phyloP scores from a whole-genome alignment of 1,140 invertebrate genomes.

The Meloidogyne hapla region DNA sequence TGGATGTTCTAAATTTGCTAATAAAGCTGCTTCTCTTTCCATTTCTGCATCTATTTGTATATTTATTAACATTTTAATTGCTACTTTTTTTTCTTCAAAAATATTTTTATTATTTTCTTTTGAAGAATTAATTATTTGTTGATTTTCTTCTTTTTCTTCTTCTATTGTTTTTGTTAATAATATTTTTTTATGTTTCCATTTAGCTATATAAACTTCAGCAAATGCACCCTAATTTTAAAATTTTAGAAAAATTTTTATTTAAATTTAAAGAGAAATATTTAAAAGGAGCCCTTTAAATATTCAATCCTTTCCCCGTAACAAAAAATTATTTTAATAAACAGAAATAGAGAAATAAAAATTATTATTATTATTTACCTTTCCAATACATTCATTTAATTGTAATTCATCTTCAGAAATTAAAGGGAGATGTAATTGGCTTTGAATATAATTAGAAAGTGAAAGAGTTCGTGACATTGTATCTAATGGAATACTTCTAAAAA shows the following conservation, averaged over 20 bases:
- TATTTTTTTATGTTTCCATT: slow-evolving; percentile 32
- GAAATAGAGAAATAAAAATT: neutral
- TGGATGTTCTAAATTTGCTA: slow-evolving; percentile 42
- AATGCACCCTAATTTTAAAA: slow-evolving; percentile 42
- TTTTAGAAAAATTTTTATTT: neutral
- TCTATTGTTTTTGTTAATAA: neutral
- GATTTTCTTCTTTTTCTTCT: neutral
- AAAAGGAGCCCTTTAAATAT: too few relatives aligned
- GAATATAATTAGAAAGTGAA: slow-evolving; percentile 33
- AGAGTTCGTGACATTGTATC: slow-evolving; percentile 38
- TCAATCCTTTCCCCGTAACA: too few relatives aligned
- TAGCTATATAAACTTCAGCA: slow-evolving; percentile 46
- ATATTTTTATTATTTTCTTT: neutral
- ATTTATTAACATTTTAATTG: slow-evolving; percentile 45
- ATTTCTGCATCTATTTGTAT: slow-evolving; percentile 43
- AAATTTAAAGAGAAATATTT: too few relatives aligned
- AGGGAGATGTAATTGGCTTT: slow-evolving; percentile 25
- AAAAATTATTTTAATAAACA: too few relatives aligned
- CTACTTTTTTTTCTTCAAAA: slow-evolving; percentile 29
- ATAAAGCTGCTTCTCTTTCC: slow-evolving; percentile 52
- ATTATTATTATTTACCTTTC: slow-evolving; percentile 29
- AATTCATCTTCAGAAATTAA: slow-evolving; percentile 43
- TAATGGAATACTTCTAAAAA: slow-evolving; percentile 37
- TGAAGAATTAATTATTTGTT: neutral
- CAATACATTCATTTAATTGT: slow-evolving; percentile 42